A percentile compares a stretch with the other conserved stretches of the same genome.
Conservation (phyloP, 2,797 vertebrate genomes). For the Chaetophractus vellerosus region DNA sequence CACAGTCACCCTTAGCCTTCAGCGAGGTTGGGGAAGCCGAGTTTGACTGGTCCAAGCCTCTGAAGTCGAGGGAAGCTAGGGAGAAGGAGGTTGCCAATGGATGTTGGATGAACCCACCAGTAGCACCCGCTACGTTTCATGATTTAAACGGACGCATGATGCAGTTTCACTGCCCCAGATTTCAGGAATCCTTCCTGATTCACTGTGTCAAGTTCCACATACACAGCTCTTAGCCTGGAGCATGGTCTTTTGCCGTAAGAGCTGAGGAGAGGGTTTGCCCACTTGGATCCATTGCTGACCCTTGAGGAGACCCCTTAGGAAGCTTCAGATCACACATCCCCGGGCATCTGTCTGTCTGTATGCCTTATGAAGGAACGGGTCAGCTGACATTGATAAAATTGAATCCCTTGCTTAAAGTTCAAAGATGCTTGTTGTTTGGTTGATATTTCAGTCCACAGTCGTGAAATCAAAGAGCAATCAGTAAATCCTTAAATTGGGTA, state of each 20-base stretch:
- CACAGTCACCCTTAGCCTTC: background rate
- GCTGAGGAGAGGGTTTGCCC: background rate
- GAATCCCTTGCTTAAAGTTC: constrained; percentile 26
- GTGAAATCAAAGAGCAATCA: constrained; percentile 45
- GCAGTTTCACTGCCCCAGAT: background rate
- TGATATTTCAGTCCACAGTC: background rate
- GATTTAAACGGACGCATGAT: background rate
- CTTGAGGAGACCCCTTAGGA: background rate
- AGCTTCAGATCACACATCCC: background rate
- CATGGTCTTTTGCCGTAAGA: background rate
- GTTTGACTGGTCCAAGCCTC: background rate
- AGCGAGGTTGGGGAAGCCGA: background rate
- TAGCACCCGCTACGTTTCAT: background rate
- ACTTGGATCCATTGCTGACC: background rate
- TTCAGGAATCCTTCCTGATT: background rate
- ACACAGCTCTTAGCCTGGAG: background rate
- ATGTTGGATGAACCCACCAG: background rate
- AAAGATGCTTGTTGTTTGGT: background rate
- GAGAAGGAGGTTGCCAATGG: background rate
- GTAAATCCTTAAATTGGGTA: background rate
- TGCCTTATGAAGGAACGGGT: background rate
- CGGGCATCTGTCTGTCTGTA: too few relatives aligned
- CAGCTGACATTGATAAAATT: background rate
- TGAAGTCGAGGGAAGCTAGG: background rate
- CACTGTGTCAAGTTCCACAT: background rate